Evolutionary conservation across 2,888 invertebrate species (phyloP).

Genomic region (Ganaspis brasiliensis): DNA sequence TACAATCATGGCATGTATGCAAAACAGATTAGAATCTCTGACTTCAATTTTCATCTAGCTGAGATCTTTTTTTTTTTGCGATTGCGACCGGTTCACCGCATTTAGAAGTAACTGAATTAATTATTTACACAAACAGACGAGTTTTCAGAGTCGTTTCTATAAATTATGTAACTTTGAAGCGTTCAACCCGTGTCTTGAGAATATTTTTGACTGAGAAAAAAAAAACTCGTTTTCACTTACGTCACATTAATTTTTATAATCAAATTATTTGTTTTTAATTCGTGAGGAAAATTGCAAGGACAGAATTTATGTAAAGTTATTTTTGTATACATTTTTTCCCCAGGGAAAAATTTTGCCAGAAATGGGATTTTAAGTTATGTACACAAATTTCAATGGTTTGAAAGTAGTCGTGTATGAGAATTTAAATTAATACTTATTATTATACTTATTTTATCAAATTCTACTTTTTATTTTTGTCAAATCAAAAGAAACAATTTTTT

Average conservation of each 20-base stretch:
- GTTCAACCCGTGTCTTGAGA: background rate
- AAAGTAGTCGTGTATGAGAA: too few species aligned
- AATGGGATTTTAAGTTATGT: too few species aligned
- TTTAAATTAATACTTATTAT: too few species aligned
- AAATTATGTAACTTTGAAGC: constrained; percentile 3
- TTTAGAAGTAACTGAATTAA: constrained; percentile 17
- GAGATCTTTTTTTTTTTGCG: background rate
- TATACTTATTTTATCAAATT: too few species aligned
- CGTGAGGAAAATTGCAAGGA: too few species aligned
- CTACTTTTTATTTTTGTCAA: too few species aligned
- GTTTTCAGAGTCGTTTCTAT: constrained; percentile 16
- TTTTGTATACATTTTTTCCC: too few species aligned
- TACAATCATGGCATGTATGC: background rate
- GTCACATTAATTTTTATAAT: too few species aligned
- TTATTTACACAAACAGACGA: constrained; percentile 6
- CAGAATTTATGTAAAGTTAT: too few species aligned
- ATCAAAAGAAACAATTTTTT: background rate
- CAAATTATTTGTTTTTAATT: too few species aligned
- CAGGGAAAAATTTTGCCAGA: too few species aligned
- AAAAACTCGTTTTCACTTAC: background rate
- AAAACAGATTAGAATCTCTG: constrained; percentile 1
- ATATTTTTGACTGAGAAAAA: background rate
- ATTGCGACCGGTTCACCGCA: constrained; percentile 11
- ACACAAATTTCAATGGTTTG: too few species aligned
- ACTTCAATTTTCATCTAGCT: constrained; percentile 16